phyloP scores from a whole-genome alignment of 2,797 vertebrate genomes.

The Xenentodon cancila region DNA sequence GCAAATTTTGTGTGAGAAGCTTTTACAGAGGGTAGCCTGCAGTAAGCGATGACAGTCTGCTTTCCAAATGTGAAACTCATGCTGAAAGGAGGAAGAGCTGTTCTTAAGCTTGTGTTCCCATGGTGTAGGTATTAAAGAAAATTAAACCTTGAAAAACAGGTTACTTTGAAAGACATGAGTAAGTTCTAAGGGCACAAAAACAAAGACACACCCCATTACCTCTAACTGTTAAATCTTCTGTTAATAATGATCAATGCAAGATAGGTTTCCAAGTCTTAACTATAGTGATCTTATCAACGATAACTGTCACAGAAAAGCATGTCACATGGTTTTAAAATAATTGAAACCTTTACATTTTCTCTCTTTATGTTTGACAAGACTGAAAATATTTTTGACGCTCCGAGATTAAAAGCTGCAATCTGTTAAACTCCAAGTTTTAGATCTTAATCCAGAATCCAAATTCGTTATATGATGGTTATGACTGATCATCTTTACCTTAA shows the following conservation, averaged over 20 bases:
- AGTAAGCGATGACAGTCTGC: background rate
- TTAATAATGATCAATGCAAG: conserved; percentile 29
- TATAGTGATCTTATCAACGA: conserved; percentile 2
- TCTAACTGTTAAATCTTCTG: conserved; percentile 28
- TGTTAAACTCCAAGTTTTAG: background rate
- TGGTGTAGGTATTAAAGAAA: conserved; percentile 44
- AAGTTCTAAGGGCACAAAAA: conserved; percentile 16
- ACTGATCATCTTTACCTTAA: conserved; percentile 50
- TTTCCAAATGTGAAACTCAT: conserved; percentile 25
- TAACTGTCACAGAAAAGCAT: background rate
- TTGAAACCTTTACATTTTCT: background rate
- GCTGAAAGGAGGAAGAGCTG: conserved; percentile 1
- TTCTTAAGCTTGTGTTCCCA: conserved; percentile 55
- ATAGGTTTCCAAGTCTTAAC: conserved; percentile 1
- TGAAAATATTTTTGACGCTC: background rate
- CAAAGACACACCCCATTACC: conserved; percentile 40
- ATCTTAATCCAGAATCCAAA: background rate
- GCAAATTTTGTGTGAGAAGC: conserved; percentile 27
- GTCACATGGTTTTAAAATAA: background rate
- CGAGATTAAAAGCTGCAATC: background rate
- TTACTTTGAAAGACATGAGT: conserved; percentile 56
- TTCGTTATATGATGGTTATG: background rate
- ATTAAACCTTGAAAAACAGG: conserved; percentile 67
- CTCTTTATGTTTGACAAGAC: background rate
- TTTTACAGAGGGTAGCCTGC: conserved; percentile 18